Base-by-base conservation (phyloP, 2,797 vertebrate species). In the Thaleichthys pacificus region DNA sequence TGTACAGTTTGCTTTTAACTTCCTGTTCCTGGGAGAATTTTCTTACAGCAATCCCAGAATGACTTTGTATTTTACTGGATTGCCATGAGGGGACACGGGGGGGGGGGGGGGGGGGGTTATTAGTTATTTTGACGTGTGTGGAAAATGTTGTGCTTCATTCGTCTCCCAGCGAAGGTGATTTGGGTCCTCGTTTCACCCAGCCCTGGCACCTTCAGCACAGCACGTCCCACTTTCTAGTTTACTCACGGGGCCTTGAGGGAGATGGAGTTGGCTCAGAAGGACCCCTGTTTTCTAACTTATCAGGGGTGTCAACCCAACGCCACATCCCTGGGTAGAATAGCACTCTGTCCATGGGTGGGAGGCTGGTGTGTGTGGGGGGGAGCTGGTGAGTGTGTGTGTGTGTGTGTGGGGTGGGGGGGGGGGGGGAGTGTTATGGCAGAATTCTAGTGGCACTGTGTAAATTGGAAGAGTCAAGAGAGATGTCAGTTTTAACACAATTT, bases 191-290 rank as follows among this genome's bases (percentile, higher is more conserved):
- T 61, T 54, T 54, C 70, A 63, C 61, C 24, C 6, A 63, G 72
- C 70, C 79, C 83, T 69, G 70, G 76, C 80, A 84, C 87, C 78
- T 87, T 77, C 68, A 73, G 78, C 14, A 42, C 73, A 51, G 61
- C 71, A 79, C 78, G 76, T 81, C 76, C 81, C 65, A 42, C 86
- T 84, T 85, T 84, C 87, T 80, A 82, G 82, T 86, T 86, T 84
- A 82, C 86, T 84, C 89, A 69, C 51, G 77, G 85, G 87, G 86
- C 86, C 84, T 90, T 68, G 60, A 6, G 83, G 78, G 82, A 87
- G 84, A 90, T 91, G 87, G 86, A 89, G 81, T 88, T 89, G 84
- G 83, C 88, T 86, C 77, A 82, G 77, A 86, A 87, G 82, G 80
- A 87, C 85, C 83, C 81, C 70, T 83, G 66, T 68, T 86, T 86